Conservation (phyloP, 2,888 invertebrate species). For the Carpatolechia fugitivella region DNA sequence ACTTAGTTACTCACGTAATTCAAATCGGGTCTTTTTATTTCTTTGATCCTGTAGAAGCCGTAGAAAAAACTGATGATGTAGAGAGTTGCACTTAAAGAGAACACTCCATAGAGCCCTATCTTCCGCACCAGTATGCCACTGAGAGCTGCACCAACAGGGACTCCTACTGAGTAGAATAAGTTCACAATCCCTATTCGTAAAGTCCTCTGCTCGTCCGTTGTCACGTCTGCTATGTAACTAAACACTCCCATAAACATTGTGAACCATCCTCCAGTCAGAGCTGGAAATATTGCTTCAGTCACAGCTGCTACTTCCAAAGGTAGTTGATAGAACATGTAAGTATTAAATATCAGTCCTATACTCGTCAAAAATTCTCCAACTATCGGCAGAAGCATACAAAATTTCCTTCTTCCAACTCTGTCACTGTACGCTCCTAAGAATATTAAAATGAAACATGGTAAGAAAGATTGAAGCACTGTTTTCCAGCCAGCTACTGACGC, state of each 20-base stretch:
- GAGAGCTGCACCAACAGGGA: constrained; percentile 92
- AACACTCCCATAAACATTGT: constrained; percentile 95
- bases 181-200: constrained; percentile 92
- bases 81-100: constrained; percentile 86
- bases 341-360: constrained; percentile 87
- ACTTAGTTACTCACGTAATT: constrained; percentile 49
- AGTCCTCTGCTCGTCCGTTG: constrained; percentile 90
- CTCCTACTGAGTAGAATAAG: constrained; percentile 91
- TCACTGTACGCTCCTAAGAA: constrained; percentile 91
- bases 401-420: constrained; percentile 83
- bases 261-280: constrained; percentile 91
- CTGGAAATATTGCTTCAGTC: constrained; percentile 89
- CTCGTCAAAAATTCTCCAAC: constrained; percentile 89
- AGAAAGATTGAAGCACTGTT: constrained; percentile 88
- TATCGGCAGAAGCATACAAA: constrained; percentile 91
- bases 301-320: constrained; percentile 90
- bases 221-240: constrained; percentile 93
- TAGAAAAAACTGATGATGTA: constrained; percentile 87
- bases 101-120: constrained; percentile 91
- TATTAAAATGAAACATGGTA: constrained; percentile 88
- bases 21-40: constrained; percentile 73
- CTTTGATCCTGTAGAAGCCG: constrained; percentile 85
- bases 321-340: constrained; percentile 87
- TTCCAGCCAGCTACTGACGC: constrained; percentile 93
- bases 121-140: constrained; percentile 88